These are phyloP conservation scores for Steromphala cineraria DNA, from an alignment of 2,888 invertebrate species.

Conservation along the genomic window DNA sequence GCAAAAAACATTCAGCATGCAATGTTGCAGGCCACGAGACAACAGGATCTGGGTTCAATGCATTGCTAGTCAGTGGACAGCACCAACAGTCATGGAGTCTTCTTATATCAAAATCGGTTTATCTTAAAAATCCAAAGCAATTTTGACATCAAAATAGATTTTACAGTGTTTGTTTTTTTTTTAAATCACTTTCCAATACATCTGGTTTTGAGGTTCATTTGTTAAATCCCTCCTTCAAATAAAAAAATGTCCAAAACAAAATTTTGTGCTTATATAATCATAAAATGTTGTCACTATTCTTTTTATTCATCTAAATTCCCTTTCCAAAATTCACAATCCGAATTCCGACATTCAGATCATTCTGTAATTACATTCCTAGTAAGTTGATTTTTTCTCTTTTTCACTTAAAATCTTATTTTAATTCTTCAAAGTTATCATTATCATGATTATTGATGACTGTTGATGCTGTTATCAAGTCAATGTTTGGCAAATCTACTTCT, in stretches of 20 bases:
- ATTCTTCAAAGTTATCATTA: too few relatives aligned
- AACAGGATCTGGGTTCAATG: neutral
- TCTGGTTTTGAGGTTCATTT: too few relatives aligned
- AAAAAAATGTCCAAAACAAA: too few relatives aligned
- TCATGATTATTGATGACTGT: neutral
- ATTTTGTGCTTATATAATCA: too few relatives aligned
- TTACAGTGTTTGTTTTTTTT: neutral
- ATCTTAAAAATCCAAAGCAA: too few relatives aligned
- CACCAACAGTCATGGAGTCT: neutral
- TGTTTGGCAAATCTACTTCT: too few relatives aligned
- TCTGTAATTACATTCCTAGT: too few relatives aligned
- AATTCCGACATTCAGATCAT: neutral
- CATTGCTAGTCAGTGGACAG: neutral
- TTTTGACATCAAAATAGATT: neutral
- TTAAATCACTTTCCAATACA: neutral
- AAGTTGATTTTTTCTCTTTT: too few relatives aligned
- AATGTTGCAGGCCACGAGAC: neutral
- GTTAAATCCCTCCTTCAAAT: too few relatives aligned
- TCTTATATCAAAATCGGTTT: neutral
- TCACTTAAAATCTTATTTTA: neutral
- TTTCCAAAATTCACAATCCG: neutral
- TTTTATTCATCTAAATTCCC: neutral
- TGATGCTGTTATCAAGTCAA: neutral
- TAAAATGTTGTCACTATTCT: neutral
- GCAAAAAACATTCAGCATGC: constrained; percentile 46